Conservation (phyloP, 2,113 vertebrate genomes). For the Prunella himalayana region DNA sequence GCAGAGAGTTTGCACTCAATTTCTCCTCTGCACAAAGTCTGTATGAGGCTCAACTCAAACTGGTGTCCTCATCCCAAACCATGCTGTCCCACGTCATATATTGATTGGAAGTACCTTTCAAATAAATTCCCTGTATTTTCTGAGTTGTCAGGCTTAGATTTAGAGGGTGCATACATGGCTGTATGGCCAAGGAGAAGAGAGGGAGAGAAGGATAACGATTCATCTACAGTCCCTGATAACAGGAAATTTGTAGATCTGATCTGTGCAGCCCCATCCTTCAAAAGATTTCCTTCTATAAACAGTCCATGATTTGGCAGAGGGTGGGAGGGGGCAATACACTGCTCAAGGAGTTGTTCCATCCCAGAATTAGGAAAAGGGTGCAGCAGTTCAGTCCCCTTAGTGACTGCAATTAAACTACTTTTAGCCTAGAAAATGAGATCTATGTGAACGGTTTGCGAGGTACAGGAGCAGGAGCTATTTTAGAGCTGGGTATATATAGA, state of each 20-base stretch:
- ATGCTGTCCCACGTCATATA: background rate
- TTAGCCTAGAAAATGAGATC: conserved; percentile 16
- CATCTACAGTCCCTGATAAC: background rate
- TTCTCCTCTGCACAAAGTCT: background rate
- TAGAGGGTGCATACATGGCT: background rate
- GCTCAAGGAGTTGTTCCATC: background rate
- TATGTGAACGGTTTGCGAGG: background rate
- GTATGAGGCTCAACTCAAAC: background rate
- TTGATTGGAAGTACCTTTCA: background rate
- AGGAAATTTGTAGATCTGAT: background rate
- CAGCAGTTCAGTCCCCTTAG: background rate
- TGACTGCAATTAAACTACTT: conserved; percentile 26
- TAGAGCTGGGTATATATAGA: conserved; percentile 24
- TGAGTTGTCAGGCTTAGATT: background rate
- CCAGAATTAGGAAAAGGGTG: background rate
- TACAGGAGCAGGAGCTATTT: conserved; percentile 17
- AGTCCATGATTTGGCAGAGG: background rate
- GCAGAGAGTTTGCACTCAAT: background rate
- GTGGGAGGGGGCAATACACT: background rate
- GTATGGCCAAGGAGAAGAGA: background rate
- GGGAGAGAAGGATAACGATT: background rate
- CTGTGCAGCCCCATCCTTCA: background rate
- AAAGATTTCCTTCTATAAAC: background rate
- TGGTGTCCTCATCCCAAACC: background rate
- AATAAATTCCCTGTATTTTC: background rate